phyloP scores from a whole-genome alignment of 2,113 vertebrate genomes.

The Oenanthe oenanthe region DNA sequence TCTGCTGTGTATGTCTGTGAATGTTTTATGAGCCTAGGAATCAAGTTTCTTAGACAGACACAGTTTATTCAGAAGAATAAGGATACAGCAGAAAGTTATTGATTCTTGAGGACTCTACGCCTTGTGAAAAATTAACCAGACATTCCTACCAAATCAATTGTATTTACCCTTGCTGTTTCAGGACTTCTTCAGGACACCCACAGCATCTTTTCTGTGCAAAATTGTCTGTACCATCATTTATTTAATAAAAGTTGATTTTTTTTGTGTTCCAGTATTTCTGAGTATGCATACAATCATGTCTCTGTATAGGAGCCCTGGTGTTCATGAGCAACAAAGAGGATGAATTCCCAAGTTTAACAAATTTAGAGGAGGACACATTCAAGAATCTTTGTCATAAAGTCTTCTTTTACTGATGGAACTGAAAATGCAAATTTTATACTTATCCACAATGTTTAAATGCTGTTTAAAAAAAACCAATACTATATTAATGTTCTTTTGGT shows the following conservation, averaged over 20 bases:
- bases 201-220: not conserved
- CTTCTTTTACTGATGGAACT: not conserved
- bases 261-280: not conserved
- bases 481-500: fast-evolving
- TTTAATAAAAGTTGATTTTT: not conserved
- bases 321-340: not conserved
- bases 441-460: not conserved
- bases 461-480: not conserved
- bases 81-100: slow-evolving; percentile 81
- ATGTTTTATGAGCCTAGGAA: slow-evolving; percentile 84
- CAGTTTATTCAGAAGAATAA: slow-evolving; percentile 79
- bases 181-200: slow-evolving; percentile 1
- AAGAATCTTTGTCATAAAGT: not conserved
- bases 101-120: slow-evolving; percentile 78
- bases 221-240: not conserved
- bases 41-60: slow-evolving; percentile 80
- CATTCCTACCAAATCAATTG: slow-evolving; percentile 77
- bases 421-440: not conserved
- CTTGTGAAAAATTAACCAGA: slow-evolving; percentile 86
- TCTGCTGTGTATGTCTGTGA: slow-evolving; percentile 74
- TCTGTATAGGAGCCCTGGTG: not conserved
- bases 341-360: not conserved
- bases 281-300: fast-evolving
- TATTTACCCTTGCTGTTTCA: slow-evolving; percentile 69
- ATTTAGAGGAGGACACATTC: not conserved